Evolutionary conservation across 2,113 vertebrate genomes (phyloP), one percentile per base, ranked within the genome.

Genomic region (Dermatemys mawii): DNA sequence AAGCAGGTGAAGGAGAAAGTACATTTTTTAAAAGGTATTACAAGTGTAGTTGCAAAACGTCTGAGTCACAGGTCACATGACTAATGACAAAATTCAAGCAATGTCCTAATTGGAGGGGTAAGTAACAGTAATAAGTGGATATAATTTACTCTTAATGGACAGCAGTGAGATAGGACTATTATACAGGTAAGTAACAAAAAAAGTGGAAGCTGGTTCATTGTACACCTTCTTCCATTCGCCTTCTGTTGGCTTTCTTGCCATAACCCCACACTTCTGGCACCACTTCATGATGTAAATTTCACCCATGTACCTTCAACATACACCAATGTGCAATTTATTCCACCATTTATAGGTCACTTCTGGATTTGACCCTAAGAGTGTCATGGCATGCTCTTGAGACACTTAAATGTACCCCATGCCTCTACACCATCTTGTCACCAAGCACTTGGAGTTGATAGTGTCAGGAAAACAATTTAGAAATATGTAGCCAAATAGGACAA

Each of bases 121-220:
- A 44, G 0, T n/a, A 29, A 76, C 60, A 21, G 70, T 38, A 35
- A 19, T 85, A 76, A 60, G 24, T 5, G 35, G 21, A 6, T 4
- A 17, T 81, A 73, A 76, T 44, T 16, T 82, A 48, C 8, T 17
- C 35, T 79, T 24, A 38, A 8, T 29, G 21, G 35, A 86, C 75
- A 67, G 22, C 8, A 16, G 54, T 7, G 73, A 79, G 19, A 75
- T 0, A 63, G 5, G 24, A 60, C 29, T 5, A 32, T 80, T 55
- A 4, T 70, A 84, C 5, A 89, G 63, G 63, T 14, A 80, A 88
- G 73, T 44, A 46, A 63, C 2, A 35, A 54, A 78, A 10, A 38
- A 80, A 78, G 5, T 5, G 12, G 9, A 76, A 55, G 14, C 79
- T 0, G 0, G 78, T 19, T 84, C 3, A 51, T 41, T 32, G 79